Evolutionary conservation across 2,888 invertebrate genomes (phyloP), one percentile per base, ranked within the genome.

Genomic region (Quadroppia sp.): DNA sequence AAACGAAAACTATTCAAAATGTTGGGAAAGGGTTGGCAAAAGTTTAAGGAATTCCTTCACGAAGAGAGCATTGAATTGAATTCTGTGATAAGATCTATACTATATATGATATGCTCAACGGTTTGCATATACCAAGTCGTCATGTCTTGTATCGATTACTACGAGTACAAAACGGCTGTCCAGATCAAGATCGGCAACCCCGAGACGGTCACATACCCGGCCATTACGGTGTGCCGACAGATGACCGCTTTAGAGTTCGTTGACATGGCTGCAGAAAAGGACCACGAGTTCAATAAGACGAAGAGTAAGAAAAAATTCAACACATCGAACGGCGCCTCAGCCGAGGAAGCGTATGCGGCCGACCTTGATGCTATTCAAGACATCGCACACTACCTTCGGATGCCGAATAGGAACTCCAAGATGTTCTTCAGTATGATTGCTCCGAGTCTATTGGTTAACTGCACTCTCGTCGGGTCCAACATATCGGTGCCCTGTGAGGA

Each of bases 171-270:
- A 3, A 64, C 64, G 3, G 36, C 36, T 36, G 64, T 64, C 1
- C 36, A 36, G 64, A 40, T 64, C 20, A 64, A n/a, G 23, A 64
- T 64, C 6, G 36, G 6, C 17, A 64, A 40, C 20, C 3, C 64
- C 1, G 64, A 32, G 3, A 36, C 4, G 15, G 7, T 17, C 9
- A 20, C 4, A 2, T 1, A 36, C 1, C 64, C 64, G 6, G 2
- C 64, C 3, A 36, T 64, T 20, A 64, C 36, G 36, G 36, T 64
- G 11, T 64, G 64, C 40, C 2, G 40, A 64, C 64, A 64, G 13
- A 13, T 64, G 3, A 64, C 2, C 1, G 20, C 40, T n/a, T 36
- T 2, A 15, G 36, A 64, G 7, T 64, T 36, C n/a, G 2, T 36
- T 3, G 20, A 64, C 1, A 9, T 36, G 3, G 6, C 36, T 9